phyloP scores from a whole-genome alignment of 30 jellyfish, hydroid and myxozoan genomes.

The Phacellophora camtschatica region DNA sequence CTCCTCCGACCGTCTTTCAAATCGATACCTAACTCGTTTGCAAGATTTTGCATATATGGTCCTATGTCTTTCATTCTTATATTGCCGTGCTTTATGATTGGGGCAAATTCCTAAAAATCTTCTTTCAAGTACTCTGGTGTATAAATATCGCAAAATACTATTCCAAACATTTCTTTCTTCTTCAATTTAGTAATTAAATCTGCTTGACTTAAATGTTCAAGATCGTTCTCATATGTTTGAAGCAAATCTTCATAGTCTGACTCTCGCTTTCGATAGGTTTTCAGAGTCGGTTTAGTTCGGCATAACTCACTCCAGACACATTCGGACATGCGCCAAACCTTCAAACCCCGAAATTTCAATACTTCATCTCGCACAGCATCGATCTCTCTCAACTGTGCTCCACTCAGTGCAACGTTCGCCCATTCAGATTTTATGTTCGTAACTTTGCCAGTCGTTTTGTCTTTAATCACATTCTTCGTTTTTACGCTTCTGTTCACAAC shows the following conservation, averaged over 20 bases:
- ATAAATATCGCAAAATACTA: neutral
- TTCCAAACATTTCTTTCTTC: neutral
- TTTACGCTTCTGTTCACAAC: too few relatives aligned
- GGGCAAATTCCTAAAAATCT: constrained; percentile 12
- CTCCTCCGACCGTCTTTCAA: neutral
- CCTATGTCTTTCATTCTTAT: constrained; percentile 7
- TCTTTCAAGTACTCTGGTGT: neutral
- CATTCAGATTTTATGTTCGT: too few relatives aligned
- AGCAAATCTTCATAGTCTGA: neutral
- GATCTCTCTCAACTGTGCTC: too few relatives aligned
- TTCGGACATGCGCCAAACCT: neutral
- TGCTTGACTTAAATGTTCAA: neutral
- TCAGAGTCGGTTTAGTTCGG: too few relatives aligned
- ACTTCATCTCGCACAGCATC: neutral
- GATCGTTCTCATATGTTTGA: neutral
- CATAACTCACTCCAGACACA: neutral
- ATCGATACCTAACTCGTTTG: neutral
- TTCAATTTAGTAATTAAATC: neutral
- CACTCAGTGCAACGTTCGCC: too few relatives aligned
- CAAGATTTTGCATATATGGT: neutral
- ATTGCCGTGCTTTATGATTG: constrained; percentile 12
- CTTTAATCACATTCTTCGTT: too few relatives aligned
- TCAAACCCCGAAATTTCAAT: neutral
- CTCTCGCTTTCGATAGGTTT: too few relatives aligned
- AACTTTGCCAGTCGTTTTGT: too few relatives aligned